Percentiles rank a stretch among this genome's conserved stretches.
Evolutionary conservation across 2,113 vertebrate species (phyloP).

Genomic region (Fregata magnificens): DNA sequence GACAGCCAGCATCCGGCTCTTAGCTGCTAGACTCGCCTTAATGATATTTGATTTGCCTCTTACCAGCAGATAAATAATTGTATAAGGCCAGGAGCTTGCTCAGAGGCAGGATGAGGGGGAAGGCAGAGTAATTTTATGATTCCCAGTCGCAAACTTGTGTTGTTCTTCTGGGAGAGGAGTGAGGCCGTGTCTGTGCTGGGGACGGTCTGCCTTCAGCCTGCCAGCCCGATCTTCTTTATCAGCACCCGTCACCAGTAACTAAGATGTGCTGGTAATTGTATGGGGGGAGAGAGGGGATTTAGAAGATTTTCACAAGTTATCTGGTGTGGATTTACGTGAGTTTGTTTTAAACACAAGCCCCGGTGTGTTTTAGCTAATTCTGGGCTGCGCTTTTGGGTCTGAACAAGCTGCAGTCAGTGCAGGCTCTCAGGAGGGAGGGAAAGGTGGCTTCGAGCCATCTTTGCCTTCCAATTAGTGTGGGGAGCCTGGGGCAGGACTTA

Average conservation of each 20-base stretch:
- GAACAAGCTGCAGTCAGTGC: background rate
- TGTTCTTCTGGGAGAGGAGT: background rate
- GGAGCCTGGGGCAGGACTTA: too few relatives aligned
- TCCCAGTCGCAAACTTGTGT: background rate
- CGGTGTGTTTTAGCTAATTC: background rate
- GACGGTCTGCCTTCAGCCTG: background rate
- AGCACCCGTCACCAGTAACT: background rate
- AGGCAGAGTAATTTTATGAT: background rate
- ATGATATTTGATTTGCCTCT: conserved; percentile 6
- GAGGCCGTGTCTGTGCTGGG: background rate
- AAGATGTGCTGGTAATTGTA: background rate
- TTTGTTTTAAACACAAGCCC: background rate
- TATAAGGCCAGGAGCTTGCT: background rate
- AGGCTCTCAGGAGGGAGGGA: background rate
- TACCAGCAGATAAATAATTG: background rate
- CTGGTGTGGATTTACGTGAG: background rate
- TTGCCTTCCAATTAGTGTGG: background rate
- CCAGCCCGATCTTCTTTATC: background rate
- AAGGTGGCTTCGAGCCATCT: background rate
- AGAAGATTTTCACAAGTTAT: background rate
- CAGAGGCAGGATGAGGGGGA: background rate
- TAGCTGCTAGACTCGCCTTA: background rate
- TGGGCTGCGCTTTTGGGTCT: background rate
- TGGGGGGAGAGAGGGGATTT: background rate
- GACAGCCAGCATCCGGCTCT: background rate